A percentile compares a stretch with the other conserved stretches of the same genome.
These are phyloP conservation scores for Prionace glauca DNA, from an alignment of 2,797 vertebrate species.

Conservation along the genomic window DNA sequence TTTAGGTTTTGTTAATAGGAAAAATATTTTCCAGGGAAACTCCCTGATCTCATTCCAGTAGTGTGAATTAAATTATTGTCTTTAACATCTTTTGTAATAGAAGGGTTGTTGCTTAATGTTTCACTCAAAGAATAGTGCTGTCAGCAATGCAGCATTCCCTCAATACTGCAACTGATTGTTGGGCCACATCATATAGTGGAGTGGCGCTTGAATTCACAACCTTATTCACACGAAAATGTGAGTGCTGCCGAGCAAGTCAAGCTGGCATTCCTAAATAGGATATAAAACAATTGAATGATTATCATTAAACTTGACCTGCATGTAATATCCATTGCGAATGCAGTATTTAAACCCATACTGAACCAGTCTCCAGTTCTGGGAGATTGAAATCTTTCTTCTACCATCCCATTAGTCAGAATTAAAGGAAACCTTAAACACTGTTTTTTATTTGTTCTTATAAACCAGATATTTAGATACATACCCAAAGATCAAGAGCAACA, in stretches of 20 bases:
- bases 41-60: background rate
- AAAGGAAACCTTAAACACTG: slow-evolving; percentile 22
- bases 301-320: background rate
- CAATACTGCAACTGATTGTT: background rate
- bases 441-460: slow-evolving; percentile 26
- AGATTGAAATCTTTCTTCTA: background rate
- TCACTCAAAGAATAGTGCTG: background rate
- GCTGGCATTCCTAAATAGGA: background rate
- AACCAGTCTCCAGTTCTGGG: background rate
- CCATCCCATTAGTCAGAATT: background rate
- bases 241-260: background rate
- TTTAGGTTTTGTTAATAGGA: background rate
- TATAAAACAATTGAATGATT: background rate
- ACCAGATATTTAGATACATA: slow-evolving; percentile 28
- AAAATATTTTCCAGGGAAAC: background rate
- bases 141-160: background rate
- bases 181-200: no score
- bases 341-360: background rate
- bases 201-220: background rate
- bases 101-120: background rate
- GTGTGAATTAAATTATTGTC: background rate
- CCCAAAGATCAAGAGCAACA: slow-evolving; percentile 34
- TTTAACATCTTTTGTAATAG: background rate
- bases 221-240: background rate
- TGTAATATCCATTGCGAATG: background rate